Conservation (phyloP, 2,797 vertebrate species). For the Tadarida brasiliensis region DNA sequence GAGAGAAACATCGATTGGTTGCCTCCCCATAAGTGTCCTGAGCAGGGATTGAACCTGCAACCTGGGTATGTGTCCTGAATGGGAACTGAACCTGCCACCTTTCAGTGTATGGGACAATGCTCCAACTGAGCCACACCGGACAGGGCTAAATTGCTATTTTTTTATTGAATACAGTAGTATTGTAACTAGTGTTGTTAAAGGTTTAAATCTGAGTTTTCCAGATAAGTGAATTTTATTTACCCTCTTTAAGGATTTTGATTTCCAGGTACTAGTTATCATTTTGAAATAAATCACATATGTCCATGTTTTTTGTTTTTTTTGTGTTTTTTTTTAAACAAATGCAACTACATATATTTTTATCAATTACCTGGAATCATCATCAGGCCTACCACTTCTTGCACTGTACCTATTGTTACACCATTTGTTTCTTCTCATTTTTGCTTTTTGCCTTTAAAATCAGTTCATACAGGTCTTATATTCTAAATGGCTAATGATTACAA, state of each 20-base stretch:
- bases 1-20: not conserved
- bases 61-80: not conserved
- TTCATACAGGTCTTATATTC: constrained; percentile 27
- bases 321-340: constrained; percentile 53
- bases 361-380: constrained; percentile 31
- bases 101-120: not conserved
- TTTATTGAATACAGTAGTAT: not conserved
- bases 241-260: constrained; percentile 55
- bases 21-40: not conserved
- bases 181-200: not conserved
- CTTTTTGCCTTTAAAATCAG: constrained; percentile 45
- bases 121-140: not conserved
- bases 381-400: constrained; percentile 10
- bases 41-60: not conserved
- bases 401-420: not conserved
- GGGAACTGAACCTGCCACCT: not conserved
- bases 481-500: constrained; percentile 55
- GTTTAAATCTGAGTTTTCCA: constrained; percentile 28
- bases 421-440: constrained; percentile 6
- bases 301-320: too few species aligned
- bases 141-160: not conserved
- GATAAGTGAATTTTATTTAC: constrained; percentile 47
- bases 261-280: constrained; percentile 25
- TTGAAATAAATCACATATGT: constrained; percentile 15
- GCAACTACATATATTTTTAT: constrained; percentile 1